Base-by-base conservation (phyloP, 2,113 vertebrate species). In the Ariopsis seemanni region DNA sequence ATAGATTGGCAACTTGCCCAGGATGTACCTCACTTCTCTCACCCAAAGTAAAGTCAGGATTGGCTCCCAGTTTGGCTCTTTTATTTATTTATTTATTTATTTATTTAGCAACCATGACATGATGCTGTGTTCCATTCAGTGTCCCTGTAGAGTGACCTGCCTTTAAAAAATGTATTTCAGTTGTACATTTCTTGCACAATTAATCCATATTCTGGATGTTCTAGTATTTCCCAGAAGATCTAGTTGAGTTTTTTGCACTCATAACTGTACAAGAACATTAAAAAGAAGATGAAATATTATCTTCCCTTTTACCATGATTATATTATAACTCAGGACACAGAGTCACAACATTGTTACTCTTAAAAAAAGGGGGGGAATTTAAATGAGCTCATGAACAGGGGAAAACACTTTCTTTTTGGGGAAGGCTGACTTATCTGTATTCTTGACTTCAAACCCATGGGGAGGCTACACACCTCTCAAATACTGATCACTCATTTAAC, bases 401-500 rank as follows among this genome's bases (percentile, higher is more conserved):
- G 34, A 18, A 57, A 65, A 67, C 55, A 15, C 25, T 57, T 65
- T 75, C 7, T 57, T 62, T 85, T 20, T 18, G 15, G 53, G 67
- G 15, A 75, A 74, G 57, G 52, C 34, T 83, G 60, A 25, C 69
- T 52, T 80, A 34, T 83, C 20, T 42, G 42, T 83, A 60, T 86
- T 89, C 79, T 75, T 67, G 4, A 79, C 62, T 82, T 58, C 50
- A 74, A 69, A 74, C 69, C 62, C 77, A 74, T 17, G 50, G 52
- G 48, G 17, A 81, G 17, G 25, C 7, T 72, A 87, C 74, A 84
- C 85, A 84, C 65, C 22, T 87, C 82, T 11, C 71, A 34, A 58
- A 20, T 55, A 80, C 7, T 87, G 55, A 80, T 80, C 79, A 77
- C 50, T 17, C 22, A 89, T 42, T 88, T 42, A 88, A 77, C 67